A percentile compares a stretch with the other conserved stretches of the same genome.
Conservation (phyloP, 2,888 invertebrate species). For the Odontomyia ornata region DNA sequence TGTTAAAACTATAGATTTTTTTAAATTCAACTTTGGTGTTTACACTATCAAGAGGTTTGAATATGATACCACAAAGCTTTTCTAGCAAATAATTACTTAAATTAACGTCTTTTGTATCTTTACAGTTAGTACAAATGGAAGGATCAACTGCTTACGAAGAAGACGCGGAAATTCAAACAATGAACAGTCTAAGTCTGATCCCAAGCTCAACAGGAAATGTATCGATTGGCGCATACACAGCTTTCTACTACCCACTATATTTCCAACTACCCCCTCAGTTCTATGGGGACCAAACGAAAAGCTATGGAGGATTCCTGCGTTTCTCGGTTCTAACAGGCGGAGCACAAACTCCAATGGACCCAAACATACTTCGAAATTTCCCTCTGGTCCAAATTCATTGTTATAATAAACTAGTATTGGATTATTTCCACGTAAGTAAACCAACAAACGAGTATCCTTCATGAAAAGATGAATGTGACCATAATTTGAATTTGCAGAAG, state of each 20-base stretch:
- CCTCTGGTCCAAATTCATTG: constrained; percentile 87
- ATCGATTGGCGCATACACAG: constrained; percentile 61
- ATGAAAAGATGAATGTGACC: not conserved
- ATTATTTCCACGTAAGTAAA: constrained; percentile 71
- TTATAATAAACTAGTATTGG: constrained; percentile 75
- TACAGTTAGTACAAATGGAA: constrained; percentile 59
- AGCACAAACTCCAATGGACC: constrained; percentile 67
- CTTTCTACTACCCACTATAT: constrained; percentile 62
- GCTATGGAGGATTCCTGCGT: constrained; percentile 89
- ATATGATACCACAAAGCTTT: not conserved
- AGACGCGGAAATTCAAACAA: constrained; percentile 65
- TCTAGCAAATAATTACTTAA: not conserved
- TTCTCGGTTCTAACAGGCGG: constrained; percentile 79
- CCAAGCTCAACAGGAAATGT: constrained; percentile 68
- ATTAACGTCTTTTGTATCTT: not conserved
- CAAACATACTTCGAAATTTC: constrained; percentile 69
- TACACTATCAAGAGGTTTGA: too few relatives aligned
- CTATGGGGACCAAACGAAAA: constrained; percentile 85
- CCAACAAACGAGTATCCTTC: too few relatives aligned
- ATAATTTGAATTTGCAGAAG: constrained; percentile 52
- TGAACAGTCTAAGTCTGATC: constrained; percentile 71
- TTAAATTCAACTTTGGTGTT: too few relatives aligned
- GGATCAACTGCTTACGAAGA: constrained; percentile 61
- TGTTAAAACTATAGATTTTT: too few relatives aligned
- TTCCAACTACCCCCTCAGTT: constrained; percentile 77